phyloP scores from a whole-genome alignment of 2,797 vertebrate species.

The Sebastes oblongus region DNA sequence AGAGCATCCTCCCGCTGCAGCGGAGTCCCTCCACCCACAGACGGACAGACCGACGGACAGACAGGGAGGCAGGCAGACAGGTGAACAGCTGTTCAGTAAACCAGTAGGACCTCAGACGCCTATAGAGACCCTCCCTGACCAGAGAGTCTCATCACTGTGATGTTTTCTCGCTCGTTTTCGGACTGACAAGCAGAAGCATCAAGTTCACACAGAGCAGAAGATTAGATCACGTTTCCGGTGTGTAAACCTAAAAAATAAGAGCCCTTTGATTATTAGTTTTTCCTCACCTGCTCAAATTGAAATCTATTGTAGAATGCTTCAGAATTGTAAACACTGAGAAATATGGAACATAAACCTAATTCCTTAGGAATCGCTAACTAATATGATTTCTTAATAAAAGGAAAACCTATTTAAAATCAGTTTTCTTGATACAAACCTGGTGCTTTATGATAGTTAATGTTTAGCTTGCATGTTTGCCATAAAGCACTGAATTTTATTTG shows the following conservation, averaged over 20 bases:
- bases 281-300: too few relatives aligned
- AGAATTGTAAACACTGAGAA: too few relatives aligned
- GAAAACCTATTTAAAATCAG: too few relatives aligned
- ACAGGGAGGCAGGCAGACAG: background rate
- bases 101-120: background rate
- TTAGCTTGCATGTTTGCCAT: too few relatives aligned
- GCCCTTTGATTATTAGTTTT: background rate
- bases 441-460: too few relatives aligned
- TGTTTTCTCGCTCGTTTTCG: conserved; percentile 31
- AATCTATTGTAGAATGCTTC: too few relatives aligned
- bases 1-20: conserved; percentile 50
- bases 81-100: background rate
- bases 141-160: conserved; percentile 32
- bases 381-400: too few relatives aligned
- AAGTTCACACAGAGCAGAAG: background rate
- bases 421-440: too few relatives aligned
- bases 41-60: background rate
- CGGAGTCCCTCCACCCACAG: background rate
- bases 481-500: too few relatives aligned
- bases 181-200: conserved; percentile 13
- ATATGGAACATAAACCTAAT: too few relatives aligned
- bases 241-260: conserved; percentile 17
- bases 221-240: background rate
- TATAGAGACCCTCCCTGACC: conserved; percentile 43
- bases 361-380: too few relatives aligned